Percentiles rank a stretch among this genome's conserved stretches.
Evolutionary conservation across 1,140 invertebrate genomes (phyloP).

Genomic region (Neodiprion pinetum): DNA sequence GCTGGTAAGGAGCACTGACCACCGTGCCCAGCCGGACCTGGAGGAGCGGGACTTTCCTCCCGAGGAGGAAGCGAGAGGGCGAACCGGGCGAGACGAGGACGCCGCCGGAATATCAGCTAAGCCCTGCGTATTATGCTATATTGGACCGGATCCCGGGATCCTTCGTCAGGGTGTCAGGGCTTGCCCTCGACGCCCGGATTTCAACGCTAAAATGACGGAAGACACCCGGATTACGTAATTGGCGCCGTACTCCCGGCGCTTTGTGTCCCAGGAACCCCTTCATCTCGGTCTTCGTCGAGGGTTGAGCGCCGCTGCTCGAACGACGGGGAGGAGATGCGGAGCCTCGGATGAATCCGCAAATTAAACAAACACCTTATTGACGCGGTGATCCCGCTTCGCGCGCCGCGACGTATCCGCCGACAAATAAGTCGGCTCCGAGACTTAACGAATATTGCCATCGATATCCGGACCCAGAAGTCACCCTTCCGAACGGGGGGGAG

Average conservation of each 20-base stretch:
- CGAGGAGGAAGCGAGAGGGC: conserved; percentile 21
- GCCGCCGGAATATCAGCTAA: conserved; percentile 46
- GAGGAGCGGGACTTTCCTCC: conserved; percentile 16
- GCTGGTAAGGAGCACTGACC: conserved; percentile 60
- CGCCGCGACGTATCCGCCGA: not conserved
- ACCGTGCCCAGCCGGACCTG: conserved; percentile 29
- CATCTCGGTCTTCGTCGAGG: conserved; percentile 35
- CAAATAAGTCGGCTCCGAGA: conserved; percentile 30
- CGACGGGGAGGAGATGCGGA: not conserved
- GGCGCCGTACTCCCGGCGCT: conserved; percentile 13
- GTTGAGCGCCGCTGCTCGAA: conserved; percentile 33
- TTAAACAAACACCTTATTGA: conserved; percentile 57
- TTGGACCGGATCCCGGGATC: conserved; percentile 21
- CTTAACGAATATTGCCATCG: conserved; percentile 56
- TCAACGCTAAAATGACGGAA: too few species aligned
- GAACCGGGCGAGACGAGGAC: conserved; percentile 9
- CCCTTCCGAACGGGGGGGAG: not conserved
- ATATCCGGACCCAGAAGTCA: conserved; percentile 35
- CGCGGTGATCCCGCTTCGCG: conserved; percentile 45
- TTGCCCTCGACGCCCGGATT: not conserved
- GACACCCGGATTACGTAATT: too few species aligned
- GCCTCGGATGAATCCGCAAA: conserved; percentile 42
- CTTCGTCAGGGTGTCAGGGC: not conserved
- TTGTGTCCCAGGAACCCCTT: conserved; percentile 37
- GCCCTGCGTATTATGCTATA: conserved; percentile 49